Evolutionary conservation across 2,113 vertebrate genomes (phyloP).

Genomic region (Ciconia maguari): DNA sequence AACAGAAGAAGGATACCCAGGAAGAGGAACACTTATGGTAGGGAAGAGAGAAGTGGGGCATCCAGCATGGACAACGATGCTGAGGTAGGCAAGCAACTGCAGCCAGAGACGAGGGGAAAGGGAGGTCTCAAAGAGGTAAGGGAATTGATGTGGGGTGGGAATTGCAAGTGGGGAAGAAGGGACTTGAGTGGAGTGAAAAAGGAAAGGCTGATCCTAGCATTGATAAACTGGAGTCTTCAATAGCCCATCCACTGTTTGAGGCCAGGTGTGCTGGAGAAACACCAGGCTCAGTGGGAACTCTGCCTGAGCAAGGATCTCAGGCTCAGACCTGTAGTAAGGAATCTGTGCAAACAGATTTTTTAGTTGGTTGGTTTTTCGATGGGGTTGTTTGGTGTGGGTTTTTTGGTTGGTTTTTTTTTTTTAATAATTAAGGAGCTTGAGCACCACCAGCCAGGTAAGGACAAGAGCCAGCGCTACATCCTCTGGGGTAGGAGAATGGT

Average conservation of each 20-base stretch:
- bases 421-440: background rate
- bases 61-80: rapidly evolving
- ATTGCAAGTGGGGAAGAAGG: background rate
- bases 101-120: background rate
- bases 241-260: background rate
- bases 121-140: background rate
- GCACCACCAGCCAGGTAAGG: background rate
- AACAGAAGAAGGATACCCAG: background rate
- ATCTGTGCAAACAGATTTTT: background rate
- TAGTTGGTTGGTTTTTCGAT: background rate
- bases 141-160: background rate
- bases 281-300: background rate
- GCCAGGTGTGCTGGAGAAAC: background rate
- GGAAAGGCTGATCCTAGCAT: background rate
- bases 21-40: background rate
- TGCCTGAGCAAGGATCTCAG: background rate
- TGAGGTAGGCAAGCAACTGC: background rate
- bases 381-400: background rate
- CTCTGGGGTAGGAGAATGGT: background rate
- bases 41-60: background rate
- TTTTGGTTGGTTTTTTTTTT: background rate
- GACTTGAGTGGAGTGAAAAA: background rate
- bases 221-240: background rate
- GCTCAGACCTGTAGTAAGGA: background rate
- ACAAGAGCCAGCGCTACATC: background rate